Evolutionary conservation across 2,113 vertebrate genomes (phyloP), one percentile per base, ranked within the genome.

Genomic region (Sinocyclocheilus anophthalmus): DNA sequence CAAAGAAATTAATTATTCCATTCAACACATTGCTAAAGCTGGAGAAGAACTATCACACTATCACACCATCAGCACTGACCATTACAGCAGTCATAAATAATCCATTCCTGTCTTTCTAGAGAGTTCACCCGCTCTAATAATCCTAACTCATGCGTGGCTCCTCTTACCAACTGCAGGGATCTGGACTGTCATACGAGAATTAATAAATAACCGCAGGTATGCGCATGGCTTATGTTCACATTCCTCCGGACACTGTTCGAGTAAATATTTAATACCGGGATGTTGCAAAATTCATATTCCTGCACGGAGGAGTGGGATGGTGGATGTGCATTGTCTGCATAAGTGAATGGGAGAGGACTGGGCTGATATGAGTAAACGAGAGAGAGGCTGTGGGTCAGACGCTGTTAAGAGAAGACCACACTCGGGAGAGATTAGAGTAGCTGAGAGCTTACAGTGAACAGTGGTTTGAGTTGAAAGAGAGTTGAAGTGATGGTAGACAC

Each of bases 231-330:
- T 79, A 79, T 84, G 76, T 14, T 63, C 63, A 73, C 73, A 76
- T 81, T 78, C 53, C 26, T 55, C 48, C 65, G 76, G n/a, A 72
- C 69, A 76, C 16, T 50, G 48, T 73, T 37, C 22, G 72, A 75
- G 63, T 89, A 87, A 89, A 89, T 87, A 87, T 89, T 89, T 89
- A 85, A 89, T 89, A 87, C 53, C 5, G 6, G 48, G 55, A 80
- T 84, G 84, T 86, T 88, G 87, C 76, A 87, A 87, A 87, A 89
- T 87, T 87, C 72, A 85, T 87, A 86, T 67, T 57, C 45, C 78
- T 37, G 73, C 63, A 78, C 20, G 24, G n/a, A 42, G 83, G 81
- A 61, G 39, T 26, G 89, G 45, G 55, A 48, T 33, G 13, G 70
- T 10, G 82, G 82, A 67, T 76, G 76, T 75, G 76, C 37, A 63